Conservation (phyloP, 1,140 invertebrate species). For the Xylocopa sonorina region DNA sequence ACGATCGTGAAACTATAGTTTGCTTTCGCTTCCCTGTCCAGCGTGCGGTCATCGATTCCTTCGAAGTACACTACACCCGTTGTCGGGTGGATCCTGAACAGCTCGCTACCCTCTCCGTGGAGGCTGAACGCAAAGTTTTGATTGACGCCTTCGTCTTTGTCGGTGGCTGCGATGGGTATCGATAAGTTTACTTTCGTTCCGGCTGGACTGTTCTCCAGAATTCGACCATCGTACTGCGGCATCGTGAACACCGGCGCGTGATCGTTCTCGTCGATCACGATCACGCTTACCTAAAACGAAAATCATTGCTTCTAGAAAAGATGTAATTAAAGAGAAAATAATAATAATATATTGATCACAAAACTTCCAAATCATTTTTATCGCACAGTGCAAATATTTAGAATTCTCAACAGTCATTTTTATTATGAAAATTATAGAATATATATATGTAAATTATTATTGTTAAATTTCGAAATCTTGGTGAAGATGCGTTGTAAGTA, state of each 20-base stretch:
- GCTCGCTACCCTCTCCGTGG: conserved; percentile 88
- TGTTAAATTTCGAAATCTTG: no score
- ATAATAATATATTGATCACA: no score
- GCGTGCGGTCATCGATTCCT: conserved; percentile 75
- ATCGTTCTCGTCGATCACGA: conserved; percentile 95
- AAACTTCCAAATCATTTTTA: no score
- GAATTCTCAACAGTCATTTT: no score
- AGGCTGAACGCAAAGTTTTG: conserved; percentile 89
- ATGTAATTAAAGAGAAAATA: no score
- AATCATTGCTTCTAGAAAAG: no score
- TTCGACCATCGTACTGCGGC: conserved; percentile 88
- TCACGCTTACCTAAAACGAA: conserved; percentile 84
- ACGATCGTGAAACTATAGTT: conserved; percentile 87
- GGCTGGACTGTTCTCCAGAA: conserved; percentile 89
- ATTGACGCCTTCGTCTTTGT: conserved; percentile 91
- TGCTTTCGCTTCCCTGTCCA: conserved; percentile 89
- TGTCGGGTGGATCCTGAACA: conserved; percentile 89
- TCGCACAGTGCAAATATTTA: no score
- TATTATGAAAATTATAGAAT: no score
- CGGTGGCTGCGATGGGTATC: conserved; percentile 86
- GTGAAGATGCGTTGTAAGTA: no score
- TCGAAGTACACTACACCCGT: conserved; percentile 86
- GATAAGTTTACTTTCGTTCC: conserved; percentile 88
- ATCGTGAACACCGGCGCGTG: conserved; percentile 92
- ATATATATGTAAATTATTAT: no score